Base-by-base conservation (phyloP, 2,797 vertebrate species). In the Leptoclinus maculatus region DNA sequence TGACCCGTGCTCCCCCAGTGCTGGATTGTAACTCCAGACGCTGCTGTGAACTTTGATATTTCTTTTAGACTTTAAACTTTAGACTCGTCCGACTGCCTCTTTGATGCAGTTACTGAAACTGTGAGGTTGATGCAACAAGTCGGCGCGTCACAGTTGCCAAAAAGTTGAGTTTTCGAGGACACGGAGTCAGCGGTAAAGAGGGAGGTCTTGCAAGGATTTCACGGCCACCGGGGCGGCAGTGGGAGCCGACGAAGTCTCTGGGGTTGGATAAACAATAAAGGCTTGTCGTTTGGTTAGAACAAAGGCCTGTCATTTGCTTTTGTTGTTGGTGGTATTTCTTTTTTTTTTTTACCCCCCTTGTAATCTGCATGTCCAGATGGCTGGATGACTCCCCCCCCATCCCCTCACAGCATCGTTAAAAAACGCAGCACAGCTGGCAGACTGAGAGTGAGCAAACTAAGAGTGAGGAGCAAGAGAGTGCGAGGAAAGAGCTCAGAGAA, bases 341-440 rank as follows among this genome's bases (percentile, higher is more conserved):
- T 64, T 27, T 47, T 14, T 45, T 45, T 19, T 7, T 13, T 34
- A 4, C 21, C 21, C 47, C 70, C 45, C 74, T 70, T 78, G 77
- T 89, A 93, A 92, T 92, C 90, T 88, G 82, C 80, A 86, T 86
- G 86, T 83, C 91, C 92, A 91, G 91, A 94, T 91, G 92, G 91
- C 83, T 74, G 78, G 76, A 86, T 83, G 87, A 87, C 74, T 87
- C 29, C 29, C 29, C 29, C 29, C 29, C 62, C 83, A 53, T 67
- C 56, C 67, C 69, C 84, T 83, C 75, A 62, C 82, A 82, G 82
- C 87, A 83, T 87, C 72, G 59, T 90, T 91, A 90, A 89, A 34
- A 91, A 91, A 80, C 39, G 32, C 74, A 32, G 73, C 87, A 88
- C 89, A 93, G 89, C 89, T 91, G 93, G 88, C 85, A 73, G 85